Percentiles rank a stretch among this genome's conserved stretches.
These are phyloP conservation scores for Myripristis jacobus DNA, from an alignment of 2,797 vertebrate species.

Conservation along the genomic window DNA sequence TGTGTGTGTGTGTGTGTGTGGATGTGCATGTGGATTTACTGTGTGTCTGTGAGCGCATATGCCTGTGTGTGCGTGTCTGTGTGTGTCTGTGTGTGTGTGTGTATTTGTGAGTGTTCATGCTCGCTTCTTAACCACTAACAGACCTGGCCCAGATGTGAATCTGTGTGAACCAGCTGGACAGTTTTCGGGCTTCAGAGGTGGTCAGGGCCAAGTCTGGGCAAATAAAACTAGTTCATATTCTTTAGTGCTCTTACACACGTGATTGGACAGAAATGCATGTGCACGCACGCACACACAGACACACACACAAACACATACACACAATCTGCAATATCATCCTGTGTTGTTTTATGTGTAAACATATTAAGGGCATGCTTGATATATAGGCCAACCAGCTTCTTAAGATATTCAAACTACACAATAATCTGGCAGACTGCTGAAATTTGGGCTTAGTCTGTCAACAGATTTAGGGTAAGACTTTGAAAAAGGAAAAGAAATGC, in stretches of 20 bases:
- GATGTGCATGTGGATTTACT: constrained; percentile 74
- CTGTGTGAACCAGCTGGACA: constrained; percentile 70
- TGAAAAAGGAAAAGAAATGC: background rate
- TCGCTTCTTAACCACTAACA: constrained; percentile 60
- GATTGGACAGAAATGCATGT: constrained; percentile 14
- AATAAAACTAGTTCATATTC: constrained; percentile 46
- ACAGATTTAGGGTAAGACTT: constrained; percentile 21
- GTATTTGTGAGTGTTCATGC: too few relatives aligned
- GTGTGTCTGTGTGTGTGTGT: too few relatives aligned
- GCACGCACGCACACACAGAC: constrained; percentile 4
- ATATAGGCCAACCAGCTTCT: constrained; percentile 30
- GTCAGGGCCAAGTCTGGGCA: constrained; percentile 63
- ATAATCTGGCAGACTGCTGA: constrained; percentile 40
- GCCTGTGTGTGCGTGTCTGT: constrained; percentile 13
- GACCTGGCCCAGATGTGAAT: constrained; percentile 74
- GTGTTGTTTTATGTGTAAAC: constrained; percentile 39
- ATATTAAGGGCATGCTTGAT: constrained; percentile 26
- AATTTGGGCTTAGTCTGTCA: constrained; percentile 14
- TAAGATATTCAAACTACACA: constrained; percentile 52
- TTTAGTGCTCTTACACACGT: constrained; percentile 9
- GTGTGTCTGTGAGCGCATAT: constrained; percentile 42
- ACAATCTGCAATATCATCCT: background rate
- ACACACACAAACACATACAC: background rate
- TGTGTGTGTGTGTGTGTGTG: constrained; percentile 64
- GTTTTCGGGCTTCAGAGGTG: constrained; percentile 56